These are phyloP conservation scores for Poeciliopsis turrubarensis DNA, from an alignment of 2,113 vertebrate genomes.

Conservation along the genomic window DNA sequence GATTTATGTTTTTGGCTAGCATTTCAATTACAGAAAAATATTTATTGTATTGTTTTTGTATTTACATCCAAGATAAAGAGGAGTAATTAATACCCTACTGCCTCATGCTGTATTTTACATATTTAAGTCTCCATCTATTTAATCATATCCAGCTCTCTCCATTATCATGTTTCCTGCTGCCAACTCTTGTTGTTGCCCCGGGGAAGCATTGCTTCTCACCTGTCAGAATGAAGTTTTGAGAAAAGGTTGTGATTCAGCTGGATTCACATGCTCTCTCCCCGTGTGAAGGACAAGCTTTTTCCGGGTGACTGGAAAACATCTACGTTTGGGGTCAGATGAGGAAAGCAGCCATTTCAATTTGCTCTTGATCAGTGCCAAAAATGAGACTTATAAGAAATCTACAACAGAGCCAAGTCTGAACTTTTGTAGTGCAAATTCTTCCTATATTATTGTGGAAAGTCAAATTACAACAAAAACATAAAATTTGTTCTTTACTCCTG, in stretches of 20 bases:
- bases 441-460: neutral
- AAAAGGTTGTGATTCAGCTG: slow-evolving; percentile 31
- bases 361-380: neutral
- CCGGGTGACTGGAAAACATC: slow-evolving; percentile 8
- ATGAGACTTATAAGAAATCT: neutral
- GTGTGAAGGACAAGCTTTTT: slow-evolving; percentile 35
- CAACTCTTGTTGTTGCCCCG: slow-evolving; percentile 20
- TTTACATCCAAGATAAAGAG: neutral
- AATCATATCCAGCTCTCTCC: neutral
- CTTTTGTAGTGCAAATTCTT: too few relatives aligned
- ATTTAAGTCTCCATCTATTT: neutral
- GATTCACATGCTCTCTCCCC: slow-evolving; percentile 20
- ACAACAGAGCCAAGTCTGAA: too few relatives aligned
- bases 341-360: neutral
- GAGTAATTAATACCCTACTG: neutral
- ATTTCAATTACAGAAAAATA: neutral
- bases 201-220: slow-evolving; percentile 45
- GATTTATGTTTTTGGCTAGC: neutral
- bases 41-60: neutral
- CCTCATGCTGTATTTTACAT: neutral
- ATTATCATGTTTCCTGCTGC: neutral
- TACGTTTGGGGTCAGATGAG: neutral
- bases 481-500: neutral
- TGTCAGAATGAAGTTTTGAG: slow-evolving; percentile 37
- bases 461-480: neutral